Percentiles rank a stretch among this genome's conserved stretches.
These are phyloP conservation scores for Gonatopus flavifemur DNA, from an alignment of 1,140 invertebrate species.

Conservation along the genomic window DNA sequence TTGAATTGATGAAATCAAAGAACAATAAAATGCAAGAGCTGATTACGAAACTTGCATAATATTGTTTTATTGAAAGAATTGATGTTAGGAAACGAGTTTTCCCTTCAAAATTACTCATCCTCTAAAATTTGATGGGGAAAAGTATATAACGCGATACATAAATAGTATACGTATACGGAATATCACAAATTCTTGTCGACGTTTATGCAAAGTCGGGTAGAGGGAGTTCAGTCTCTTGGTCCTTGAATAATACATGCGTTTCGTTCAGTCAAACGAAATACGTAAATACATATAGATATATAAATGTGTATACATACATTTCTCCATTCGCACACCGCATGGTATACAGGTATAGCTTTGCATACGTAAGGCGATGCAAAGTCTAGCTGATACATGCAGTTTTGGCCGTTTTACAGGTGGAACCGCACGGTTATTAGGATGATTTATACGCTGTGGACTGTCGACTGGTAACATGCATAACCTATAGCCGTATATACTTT, in stretches of 20 bases:
- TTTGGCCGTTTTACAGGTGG: constrained; percentile 39
- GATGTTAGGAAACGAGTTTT: no score
- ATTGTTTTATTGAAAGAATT: no score
- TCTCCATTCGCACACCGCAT: constrained; percentile 1
- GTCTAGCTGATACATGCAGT: no score
- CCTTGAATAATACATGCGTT: constrained; percentile 46
- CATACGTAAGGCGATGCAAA: no score
- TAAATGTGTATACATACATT: neutral
- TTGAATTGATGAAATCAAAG: no score
- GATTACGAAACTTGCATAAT: no score
- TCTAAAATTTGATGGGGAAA: no score
- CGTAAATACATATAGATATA: neutral
- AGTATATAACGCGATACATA: no score
- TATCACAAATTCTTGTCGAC: constrained; percentile 34
- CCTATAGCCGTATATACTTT: no score
- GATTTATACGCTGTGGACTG: constrained; percentile 43
- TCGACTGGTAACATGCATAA: constrained; percentile 16
- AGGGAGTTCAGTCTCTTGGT: constrained; percentile 24
- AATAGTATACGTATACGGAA: no score
- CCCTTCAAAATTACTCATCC: no score
- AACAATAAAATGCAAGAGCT: no score
- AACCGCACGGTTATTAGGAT: constrained; percentile 46
- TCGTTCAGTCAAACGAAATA: constrained; percentile 31
- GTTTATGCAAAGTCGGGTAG: constrained; percentile 36
- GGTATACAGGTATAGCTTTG: constrained; percentile 1